Conservation (phyloP, 2,797 vertebrate species). For the Phoxinus dragarum region DNA sequence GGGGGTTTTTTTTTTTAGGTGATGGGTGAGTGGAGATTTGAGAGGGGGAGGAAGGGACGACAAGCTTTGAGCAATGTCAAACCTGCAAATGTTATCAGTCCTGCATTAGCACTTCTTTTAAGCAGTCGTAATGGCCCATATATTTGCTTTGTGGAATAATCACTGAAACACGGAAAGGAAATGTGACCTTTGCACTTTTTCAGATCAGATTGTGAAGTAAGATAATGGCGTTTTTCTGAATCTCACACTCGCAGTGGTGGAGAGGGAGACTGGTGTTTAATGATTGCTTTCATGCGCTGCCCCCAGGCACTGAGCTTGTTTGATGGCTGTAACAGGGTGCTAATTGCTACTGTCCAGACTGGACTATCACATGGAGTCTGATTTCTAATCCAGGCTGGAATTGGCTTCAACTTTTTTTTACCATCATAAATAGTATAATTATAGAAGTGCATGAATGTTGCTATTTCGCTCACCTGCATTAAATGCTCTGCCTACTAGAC, state of each 20-base stretch:
- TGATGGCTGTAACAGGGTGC: slow-evolving; percentile 48
- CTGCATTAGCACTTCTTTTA: slow-evolving; percentile 1
- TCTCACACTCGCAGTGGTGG: slow-evolving; percentile 24
- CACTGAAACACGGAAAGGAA: slow-evolving; percentile 1
- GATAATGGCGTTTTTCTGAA: slow-evolving; percentile 17
- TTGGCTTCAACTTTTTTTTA: background rate
- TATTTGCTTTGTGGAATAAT: slow-evolving; percentile 18
- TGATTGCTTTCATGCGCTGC: slow-evolving; percentile 50
- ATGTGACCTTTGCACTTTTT: background rate
- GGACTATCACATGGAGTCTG: background rate
- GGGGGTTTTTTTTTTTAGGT: background rate
- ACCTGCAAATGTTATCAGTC: slow-evolving; percentile 6
- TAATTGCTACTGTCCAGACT: slow-evolving; percentile 56
- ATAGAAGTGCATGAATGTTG: background rate
- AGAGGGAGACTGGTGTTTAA: slow-evolving; percentile 49
- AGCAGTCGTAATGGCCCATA: background rate
- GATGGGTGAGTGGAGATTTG: background rate
- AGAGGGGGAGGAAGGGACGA: background rate
- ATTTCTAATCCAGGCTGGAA: slow-evolving; percentile 11
- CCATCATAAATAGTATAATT: background rate
- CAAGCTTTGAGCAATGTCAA: background rate
- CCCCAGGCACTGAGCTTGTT: slow-evolving; percentile 31
- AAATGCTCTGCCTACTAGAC: background rate
- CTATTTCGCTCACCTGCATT: background rate
- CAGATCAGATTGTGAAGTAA: slow-evolving; percentile 23